Evolutionary conservation across 2,888 invertebrate genomes (phyloP).

Genomic region (Dicranocentrus wangi): DNA sequence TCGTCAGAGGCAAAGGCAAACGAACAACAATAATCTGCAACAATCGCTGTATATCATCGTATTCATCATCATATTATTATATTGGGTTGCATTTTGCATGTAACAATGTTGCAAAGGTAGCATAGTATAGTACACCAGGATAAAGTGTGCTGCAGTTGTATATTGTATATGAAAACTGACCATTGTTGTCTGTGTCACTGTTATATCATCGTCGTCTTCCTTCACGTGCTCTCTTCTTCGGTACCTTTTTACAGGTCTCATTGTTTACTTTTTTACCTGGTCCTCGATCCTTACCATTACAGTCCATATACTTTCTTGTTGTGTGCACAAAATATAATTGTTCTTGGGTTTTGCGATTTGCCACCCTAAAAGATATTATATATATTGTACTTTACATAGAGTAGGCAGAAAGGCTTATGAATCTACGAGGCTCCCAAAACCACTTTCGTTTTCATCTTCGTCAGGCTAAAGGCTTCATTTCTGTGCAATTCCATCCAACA

Average conservation of each 20-base stretch:
- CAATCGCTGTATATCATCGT: constrained; percentile 12
- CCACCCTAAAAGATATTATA: too few species aligned
- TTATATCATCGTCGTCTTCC: constrained; percentile 39
- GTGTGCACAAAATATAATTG: background rate
- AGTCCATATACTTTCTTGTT: background rate
- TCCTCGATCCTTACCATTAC: background rate
- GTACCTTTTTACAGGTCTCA: constrained; percentile 20
- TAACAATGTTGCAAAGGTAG: background rate
- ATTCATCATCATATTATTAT: constrained; percentile 21
- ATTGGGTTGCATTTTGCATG: constrained; percentile 27
- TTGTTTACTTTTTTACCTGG: constrained; percentile 34
- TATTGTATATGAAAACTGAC: background rate
- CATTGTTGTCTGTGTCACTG: constrained; percentile 46
- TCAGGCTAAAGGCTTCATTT: too few species aligned
- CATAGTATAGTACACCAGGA: background rate
- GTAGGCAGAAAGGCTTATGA: constrained; percentile 25
- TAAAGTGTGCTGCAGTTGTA: background rate
- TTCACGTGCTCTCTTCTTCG: constrained; percentile 1
- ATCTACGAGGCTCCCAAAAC: too few species aligned
- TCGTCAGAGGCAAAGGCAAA: too few species aligned
- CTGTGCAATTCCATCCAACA: too few species aligned
- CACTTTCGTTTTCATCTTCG: constrained; percentile 55
- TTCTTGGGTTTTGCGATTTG: too few species aligned
- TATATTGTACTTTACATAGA: background rate
- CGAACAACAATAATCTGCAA: constrained; percentile 21